Evolutionary conservation across 2,113 vertebrate genomes (phyloP).

Genomic region (Laterallus jamaicensis): DNA sequence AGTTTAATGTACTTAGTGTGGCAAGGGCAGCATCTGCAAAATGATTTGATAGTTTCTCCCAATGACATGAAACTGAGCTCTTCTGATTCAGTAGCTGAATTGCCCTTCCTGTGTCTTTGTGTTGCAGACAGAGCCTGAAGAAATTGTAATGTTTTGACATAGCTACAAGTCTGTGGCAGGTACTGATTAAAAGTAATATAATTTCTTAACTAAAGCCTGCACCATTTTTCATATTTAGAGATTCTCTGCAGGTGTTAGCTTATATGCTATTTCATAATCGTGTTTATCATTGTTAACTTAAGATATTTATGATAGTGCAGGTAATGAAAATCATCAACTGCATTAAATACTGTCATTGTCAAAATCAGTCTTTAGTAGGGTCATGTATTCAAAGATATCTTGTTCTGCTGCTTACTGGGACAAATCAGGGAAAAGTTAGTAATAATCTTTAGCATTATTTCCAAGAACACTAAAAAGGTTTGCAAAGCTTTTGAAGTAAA

Average conservation of each 20-base stretch:
- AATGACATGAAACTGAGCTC: background rate
- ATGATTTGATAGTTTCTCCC: background rate
- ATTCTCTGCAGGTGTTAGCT: background rate
- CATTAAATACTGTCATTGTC: background rate
- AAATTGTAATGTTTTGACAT: background rate
- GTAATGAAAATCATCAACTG: background rate
- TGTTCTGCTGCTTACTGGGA: background rate
- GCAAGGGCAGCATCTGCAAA: background rate
- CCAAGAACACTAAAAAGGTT: background rate
- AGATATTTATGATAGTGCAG: background rate
- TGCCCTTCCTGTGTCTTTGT: background rate
- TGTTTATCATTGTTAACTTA: background rate
- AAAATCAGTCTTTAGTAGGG: background rate
- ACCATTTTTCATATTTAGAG: background rate
- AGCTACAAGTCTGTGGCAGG: background rate
- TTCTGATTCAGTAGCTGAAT: background rate
- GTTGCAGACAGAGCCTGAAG: background rate
- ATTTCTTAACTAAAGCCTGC: background rate
- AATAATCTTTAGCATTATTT: background rate
- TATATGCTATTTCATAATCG: background rate
- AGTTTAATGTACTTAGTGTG: background rate
- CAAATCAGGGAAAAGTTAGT: background rate
- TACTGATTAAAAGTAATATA: background rate
- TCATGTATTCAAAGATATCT: background rate
- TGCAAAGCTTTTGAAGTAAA: background rate